Evolutionary conservation across 2,888 invertebrate species (phyloP).

Genomic region (Cordylochernes scorpioides): DNA sequence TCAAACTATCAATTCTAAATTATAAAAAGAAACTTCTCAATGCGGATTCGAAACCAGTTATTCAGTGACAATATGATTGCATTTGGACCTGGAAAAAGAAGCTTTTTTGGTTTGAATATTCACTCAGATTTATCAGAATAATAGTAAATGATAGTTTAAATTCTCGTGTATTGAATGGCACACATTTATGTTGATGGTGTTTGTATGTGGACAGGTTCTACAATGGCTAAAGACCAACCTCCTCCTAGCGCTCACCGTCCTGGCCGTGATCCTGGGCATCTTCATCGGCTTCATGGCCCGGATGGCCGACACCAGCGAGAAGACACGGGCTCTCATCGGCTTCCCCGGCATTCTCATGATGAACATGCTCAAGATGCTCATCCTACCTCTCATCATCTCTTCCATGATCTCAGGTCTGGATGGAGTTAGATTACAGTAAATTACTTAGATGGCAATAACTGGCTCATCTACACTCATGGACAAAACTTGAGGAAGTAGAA

Average conservation of each 20-base stretch:
- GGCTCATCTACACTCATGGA: background rate
- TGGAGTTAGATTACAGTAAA: background rate
- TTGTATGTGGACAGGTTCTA: constrained; percentile 16
- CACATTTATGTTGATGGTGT: too few relatives aligned
- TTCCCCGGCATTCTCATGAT: constrained; percentile 39
- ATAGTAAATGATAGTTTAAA: too few relatives aligned
- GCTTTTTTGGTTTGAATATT: too few relatives aligned
- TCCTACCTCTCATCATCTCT: constrained; percentile 36
- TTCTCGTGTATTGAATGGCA: too few relatives aligned
- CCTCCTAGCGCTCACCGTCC: constrained; percentile 31
- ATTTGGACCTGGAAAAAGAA: too few relatives aligned
- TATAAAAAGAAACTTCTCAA: too few relatives aligned
- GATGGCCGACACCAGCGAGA: constrained; percentile 23
- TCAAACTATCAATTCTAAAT: too few relatives aligned
- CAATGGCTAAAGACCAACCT: constrained; percentile 28
- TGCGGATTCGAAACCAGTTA: too few relatives aligned
- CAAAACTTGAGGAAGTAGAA: background rate
- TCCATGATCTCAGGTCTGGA: constrained; percentile 32
- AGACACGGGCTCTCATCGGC: constrained; percentile 30
- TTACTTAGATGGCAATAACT: background rate
- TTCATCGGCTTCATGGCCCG: constrained; percentile 30
- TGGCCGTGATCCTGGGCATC: constrained; percentile 30
- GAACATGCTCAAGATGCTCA: constrained; percentile 38
- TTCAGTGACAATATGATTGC: too few relatives aligned
- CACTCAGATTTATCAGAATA: too few relatives aligned